Evolutionary conservation across 2,888 invertebrate species (phyloP).

Genomic region (Thereva unica): DNA sequence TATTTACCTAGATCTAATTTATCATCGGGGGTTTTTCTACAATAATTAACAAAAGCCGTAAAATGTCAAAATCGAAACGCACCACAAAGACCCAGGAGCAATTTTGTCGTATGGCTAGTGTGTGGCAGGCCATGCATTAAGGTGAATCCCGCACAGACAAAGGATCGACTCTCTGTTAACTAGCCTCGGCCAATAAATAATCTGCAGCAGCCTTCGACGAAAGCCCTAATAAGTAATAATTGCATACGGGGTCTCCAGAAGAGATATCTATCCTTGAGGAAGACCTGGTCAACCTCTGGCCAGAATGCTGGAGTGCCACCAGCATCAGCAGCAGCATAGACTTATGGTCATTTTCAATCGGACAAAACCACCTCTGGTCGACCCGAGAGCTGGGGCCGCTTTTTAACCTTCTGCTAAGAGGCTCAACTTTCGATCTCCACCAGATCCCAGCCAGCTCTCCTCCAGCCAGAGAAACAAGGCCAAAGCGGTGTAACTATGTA

Average conservation of each 20-base stretch:
- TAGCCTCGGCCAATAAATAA: slow-evolving; percentile 32
- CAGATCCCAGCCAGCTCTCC: slow-evolving; percentile 15
- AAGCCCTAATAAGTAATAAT: slow-evolving; percentile 35
- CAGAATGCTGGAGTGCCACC: slow-evolving; percentile 23
- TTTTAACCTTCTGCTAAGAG: slow-evolving; percentile 26
- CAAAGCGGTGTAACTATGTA: slow-evolving; percentile 31
- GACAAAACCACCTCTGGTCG: slow-evolving; percentile 23
- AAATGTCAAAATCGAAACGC: slow-evolving; percentile 11
- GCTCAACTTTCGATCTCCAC: slow-evolving; percentile 13
- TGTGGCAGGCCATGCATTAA: slow-evolving; percentile 26
- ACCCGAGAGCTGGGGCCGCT: slow-evolving; percentile 19
- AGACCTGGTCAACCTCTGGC: too few relatives aligned
- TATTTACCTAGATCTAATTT: too few relatives aligned
- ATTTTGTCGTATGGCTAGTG: slow-evolving; percentile 20
- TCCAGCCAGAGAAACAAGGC: slow-evolving; percentile 16
- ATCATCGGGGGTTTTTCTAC: not conserved
- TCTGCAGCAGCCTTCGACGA: slow-evolving; percentile 28
- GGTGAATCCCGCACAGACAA: slow-evolving; percentile 15
- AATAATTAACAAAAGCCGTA: slow-evolving; percentile 32
- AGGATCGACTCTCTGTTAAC: slow-evolving; percentile 24
- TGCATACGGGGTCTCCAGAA: slow-evolving; percentile 22
- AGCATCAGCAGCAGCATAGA: slow-evolving; percentile 11
- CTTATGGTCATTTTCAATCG: slow-evolving; percentile 21
- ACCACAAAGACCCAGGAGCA: slow-evolving; percentile 24
- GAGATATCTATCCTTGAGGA: slow-evolving; percentile 25